phyloP scores from a whole-genome alignment of 2,797 vertebrate species.

The Paratrypauchen microcephalus region DNA sequence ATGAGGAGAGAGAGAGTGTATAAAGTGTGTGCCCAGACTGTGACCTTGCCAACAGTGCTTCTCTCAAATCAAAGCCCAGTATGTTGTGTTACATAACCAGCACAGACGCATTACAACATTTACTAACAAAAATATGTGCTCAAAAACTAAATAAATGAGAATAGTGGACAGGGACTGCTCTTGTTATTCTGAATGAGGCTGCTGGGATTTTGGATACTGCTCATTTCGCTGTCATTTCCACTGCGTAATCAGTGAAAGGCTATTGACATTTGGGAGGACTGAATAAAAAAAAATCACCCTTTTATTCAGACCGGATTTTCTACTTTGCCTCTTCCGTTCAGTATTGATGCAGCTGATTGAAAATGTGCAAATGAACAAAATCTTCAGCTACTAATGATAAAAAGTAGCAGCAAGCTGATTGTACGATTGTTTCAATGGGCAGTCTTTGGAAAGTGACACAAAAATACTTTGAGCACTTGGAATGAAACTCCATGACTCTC shows the following conservation, averaged over 20 bases:
- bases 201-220: background rate
- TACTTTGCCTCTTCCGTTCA: background rate
- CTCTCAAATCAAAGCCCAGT: background rate
- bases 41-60: conserved; percentile 3
- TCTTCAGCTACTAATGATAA: background rate
- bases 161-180: background rate
- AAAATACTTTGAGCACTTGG: background rate
- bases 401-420: background rate
- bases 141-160: background rate
- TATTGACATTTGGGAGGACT: background rate
- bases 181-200: background rate
- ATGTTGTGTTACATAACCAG: conserved; percentile 17
- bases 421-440: background rate
- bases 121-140: background rate
- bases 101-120: conserved; percentile 9
- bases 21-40: conserved; percentile 8
- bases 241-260: background rate
- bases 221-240: background rate
- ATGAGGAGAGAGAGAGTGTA: conserved; percentile 17
- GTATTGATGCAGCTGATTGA: background rate
- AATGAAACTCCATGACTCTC: too few species aligned
- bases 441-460: background rate
- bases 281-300: background rate
- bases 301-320: background rate
- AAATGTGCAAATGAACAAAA: background rate